phyloP scores from a whole-genome alignment of 2,113 vertebrate genomes.

The Cettia cetti region DNA sequence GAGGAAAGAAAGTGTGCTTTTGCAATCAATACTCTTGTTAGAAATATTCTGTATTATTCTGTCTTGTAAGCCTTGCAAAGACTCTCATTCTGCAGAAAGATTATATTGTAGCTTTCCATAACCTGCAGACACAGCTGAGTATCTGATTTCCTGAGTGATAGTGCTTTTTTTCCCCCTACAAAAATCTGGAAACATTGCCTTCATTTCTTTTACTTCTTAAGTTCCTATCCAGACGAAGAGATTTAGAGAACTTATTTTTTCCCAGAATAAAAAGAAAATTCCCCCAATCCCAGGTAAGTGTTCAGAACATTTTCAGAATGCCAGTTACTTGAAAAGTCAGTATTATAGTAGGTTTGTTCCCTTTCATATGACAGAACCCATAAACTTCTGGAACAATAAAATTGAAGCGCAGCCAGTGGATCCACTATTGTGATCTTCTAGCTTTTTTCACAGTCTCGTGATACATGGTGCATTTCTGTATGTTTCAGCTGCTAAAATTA shows the following conservation, averaged over 20 bases:
- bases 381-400: neutral
- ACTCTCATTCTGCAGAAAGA: neutral
- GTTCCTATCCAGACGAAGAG: neutral
- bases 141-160: neutral
- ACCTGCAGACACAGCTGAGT: neutral
- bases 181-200: conserved; percentile 10
- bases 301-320: neutral
- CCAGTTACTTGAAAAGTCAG: neutral
- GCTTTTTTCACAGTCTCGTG: neutral
- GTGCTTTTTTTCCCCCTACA: neutral
- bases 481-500: neutral
- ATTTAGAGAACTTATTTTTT: neutral
- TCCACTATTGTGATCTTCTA: neutral
- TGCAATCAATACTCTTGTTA: conserved; percentile 43
- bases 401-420: neutral
- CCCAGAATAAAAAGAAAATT: neutral
- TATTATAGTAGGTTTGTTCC: neutral
- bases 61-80: neutral
- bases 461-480: neutral
- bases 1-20: conserved; percentile 33
- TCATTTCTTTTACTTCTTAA: neutral
- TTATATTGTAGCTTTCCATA: neutral
- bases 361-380: neutral
- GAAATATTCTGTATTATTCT: conserved; percentile 37
- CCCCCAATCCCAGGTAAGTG: neutral